These are phyloP conservation scores for Leptobrachium leishanense DNA, from an alignment of 2,113 vertebrate genomes.

Conservation along the genomic window DNA sequence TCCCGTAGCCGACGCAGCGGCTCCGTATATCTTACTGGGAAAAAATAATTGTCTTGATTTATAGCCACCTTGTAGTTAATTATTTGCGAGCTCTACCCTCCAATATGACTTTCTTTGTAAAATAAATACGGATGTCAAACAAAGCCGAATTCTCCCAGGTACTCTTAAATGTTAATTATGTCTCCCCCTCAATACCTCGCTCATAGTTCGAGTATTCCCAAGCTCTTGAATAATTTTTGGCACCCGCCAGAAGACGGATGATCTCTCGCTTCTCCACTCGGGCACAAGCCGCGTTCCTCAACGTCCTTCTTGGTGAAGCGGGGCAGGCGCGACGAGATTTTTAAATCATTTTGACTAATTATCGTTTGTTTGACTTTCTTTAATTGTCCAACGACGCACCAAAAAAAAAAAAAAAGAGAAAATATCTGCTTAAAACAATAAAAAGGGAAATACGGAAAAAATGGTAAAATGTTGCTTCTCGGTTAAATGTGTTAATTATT, in stretches of 20 bases:
- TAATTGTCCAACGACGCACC: not conserved
- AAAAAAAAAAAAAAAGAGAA: too few relatives aligned
- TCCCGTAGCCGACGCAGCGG: constrained; percentile 1
- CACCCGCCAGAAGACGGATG: constrained; percentile 19
- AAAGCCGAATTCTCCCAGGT: constrained; percentile 34
- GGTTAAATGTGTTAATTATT: too few relatives aligned
- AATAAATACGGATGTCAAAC: constrained; percentile 45
- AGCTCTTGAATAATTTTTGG: constrained; percentile 31
- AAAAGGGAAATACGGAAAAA: too few relatives aligned
- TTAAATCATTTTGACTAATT: not conserved
- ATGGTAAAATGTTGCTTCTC: too few relatives aligned
- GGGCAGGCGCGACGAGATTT: not conserved
- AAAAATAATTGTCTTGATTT: constrained; percentile 49
- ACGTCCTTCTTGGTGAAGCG: constrained; percentile 7
- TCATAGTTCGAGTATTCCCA: constrained; percentile 37
- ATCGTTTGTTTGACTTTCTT: not conserved
- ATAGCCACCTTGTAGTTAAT: constrained; percentile 41
- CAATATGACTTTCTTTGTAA: constrained; percentile 44
- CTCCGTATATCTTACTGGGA: constrained; percentile 8
- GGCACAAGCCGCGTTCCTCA: constrained; percentile 8
- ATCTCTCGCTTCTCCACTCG: constrained; percentile 16
- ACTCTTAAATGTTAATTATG: constrained; percentile 49
- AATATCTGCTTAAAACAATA: too few relatives aligned
- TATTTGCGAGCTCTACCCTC: constrained; percentile 40
- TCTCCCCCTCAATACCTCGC: constrained; percentile 39